Base-by-base conservation (phyloP, 2,113 vertebrate species). In the Salminus brasiliensis region DNA sequence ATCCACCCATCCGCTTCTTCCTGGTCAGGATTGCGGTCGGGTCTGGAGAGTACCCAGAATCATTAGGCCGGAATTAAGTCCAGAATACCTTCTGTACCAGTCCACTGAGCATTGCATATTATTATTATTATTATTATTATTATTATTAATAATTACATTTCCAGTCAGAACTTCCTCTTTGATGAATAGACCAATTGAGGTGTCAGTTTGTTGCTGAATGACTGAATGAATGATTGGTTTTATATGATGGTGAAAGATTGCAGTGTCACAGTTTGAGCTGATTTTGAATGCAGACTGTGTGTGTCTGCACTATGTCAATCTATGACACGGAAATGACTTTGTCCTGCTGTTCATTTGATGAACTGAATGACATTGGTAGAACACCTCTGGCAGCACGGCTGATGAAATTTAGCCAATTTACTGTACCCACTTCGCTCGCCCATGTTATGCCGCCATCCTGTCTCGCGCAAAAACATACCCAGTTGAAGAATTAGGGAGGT, bases 401-500 rank as follows among this genome's bases (percentile, higher is more conserved):
- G 27, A 39, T 27, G 29, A 34, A 25, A 69, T 41, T 27, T 53
- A 21, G 45, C 21, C 57, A 57, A 47, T 39, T 66, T 32, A 66
- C 18, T 39, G 32, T 39, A 34, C 52, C 32, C 66, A 30, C 23
- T 73, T 45, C 1, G 21, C 39, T 66, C 15, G n/a, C 25, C 66
- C 27, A 16, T 5, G 39, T 1, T 49, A 67, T 2, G 41, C 30
- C 1, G 41, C 30, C 23, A 39, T n/a, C 47, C 76, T 70, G 47
- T 27, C 45, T 27, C 29, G 39, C 23, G 16, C n/a, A 59, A 75
- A 59, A 76, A 76, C 66, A 59, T 30, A 34, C 59, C 41, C 23
- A n/a, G 65, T 21, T n/a, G 41, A 74, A 43, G 45, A 70, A 57
- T 62, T 49, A 55, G 34, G 73, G 72, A 55, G 72, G 82, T 83